A percentile compares a stretch with the other conserved stretches of the same genome.
Conservation (phyloP, 2,888 invertebrate species). For the Synanthedon tipuliformis region DNA sequence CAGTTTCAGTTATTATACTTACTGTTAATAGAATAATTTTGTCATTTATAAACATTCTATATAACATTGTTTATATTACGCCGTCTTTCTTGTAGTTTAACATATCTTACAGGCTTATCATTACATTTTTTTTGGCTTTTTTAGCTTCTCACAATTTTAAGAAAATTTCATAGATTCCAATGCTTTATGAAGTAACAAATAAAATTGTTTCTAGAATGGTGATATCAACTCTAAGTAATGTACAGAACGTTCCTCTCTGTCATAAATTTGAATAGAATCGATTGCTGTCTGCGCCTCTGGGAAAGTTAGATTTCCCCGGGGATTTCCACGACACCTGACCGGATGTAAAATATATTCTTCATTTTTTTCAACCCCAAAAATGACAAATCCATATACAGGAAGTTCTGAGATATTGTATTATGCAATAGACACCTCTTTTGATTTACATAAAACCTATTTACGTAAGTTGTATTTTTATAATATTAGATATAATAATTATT, state of each 20-base stretch:
- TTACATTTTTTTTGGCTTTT: too few relatives aligned
- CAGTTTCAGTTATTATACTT: too few relatives aligned
- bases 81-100: too few relatives aligned
- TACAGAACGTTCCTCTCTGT: conserved; percentile 58
- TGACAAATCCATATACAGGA: conserved; percentile 15
- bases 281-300: conserved; percentile 69
- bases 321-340: conserved; percentile 67
- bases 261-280: conserved; percentile 72
- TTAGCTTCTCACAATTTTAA: too few relatives aligned
- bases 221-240: conserved; percentile 28
- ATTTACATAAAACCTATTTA: too few relatives aligned
- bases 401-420: background rate
- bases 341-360: conserved; percentile 65
- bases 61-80: too few relatives aligned
- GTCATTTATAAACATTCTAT: too few relatives aligned
- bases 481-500: too few relatives aligned
- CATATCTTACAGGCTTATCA: too few relatives aligned
- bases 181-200: background rate
- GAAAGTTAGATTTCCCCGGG: conserved; percentile 69
- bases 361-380: conserved; percentile 32
- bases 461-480: too few relatives aligned
- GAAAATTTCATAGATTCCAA: too few relatives aligned
- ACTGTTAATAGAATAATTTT: too few relatives aligned
- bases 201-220: conserved; percentile 6
- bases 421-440: background rate